Evolutionary conservation across 1,140 invertebrate genomes (phyloP).

Genomic region (Drosophila ambigua): DNA sequence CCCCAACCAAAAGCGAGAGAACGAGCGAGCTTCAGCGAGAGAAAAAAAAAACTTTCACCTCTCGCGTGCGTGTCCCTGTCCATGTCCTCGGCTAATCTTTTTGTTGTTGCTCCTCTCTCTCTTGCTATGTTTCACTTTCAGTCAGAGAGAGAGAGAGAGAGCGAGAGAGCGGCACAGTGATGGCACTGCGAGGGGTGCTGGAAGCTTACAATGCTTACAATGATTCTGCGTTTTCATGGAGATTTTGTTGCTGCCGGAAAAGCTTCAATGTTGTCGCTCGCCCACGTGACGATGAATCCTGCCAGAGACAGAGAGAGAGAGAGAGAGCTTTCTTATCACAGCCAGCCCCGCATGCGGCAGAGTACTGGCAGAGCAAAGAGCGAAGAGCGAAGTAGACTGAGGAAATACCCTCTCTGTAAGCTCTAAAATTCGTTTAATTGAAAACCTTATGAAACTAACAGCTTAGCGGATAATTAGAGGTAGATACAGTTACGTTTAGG

Average conservation of each 20-base stretch:
- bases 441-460: too few species aligned
- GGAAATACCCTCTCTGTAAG: background rate
- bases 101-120: constrained; percentile 60
- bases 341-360: constrained; percentile 20
- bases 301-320: background rate
- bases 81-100: constrained; percentile 67
- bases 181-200: constrained; percentile 10
- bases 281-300: constrained; percentile 58
- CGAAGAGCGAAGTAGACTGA: background rate
- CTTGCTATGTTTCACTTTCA: constrained; percentile 68
- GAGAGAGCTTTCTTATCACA: constrained; percentile 71
- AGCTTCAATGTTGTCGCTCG: constrained; percentile 56
- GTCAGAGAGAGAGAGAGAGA: background rate
- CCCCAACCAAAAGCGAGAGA: constrained; percentile 3
- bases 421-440: too few species aligned
- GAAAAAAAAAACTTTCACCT: constrained; percentile 56
- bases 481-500: too few species aligned
- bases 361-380: rapidly evolving
- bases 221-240: constrained; percentile 80
- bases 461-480: too few species aligned
- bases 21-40: constrained; percentile 14
- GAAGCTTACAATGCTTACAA: constrained; percentile 74
- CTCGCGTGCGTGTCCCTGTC: constrained; percentile 29
- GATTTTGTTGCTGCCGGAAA: constrained; percentile 47
- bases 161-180: background rate